These are phyloP conservation scores for Stichopus chloronotus DNA, from an alignment of 35 echinoderm and acorn worm genomes.

Conservation along the genomic window DNA sequence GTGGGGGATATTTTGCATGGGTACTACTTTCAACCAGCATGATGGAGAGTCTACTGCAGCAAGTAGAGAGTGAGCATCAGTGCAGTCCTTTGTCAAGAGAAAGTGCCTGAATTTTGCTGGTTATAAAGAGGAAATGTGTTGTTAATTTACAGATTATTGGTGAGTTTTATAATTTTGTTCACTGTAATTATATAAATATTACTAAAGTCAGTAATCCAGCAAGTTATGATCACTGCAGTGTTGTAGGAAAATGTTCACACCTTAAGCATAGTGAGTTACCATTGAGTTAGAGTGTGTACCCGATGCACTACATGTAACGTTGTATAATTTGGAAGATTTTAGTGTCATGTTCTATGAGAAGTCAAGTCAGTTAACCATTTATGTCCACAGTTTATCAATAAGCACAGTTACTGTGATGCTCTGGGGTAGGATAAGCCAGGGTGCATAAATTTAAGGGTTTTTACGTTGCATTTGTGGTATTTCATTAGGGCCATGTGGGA, in stretches of 20 bases:
- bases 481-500: not conserved
- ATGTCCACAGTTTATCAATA: not conserved
- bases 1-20: no score
- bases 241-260: not conserved
- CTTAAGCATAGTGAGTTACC: not conserved
- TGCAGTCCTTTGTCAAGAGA: no score
- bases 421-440: not conserved
- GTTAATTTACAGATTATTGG: not conserved
- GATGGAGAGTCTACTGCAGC: no score
- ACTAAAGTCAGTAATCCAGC: not conserved
- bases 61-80: no score
- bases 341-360: not conserved
- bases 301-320: not conserved
- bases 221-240: not conserved
- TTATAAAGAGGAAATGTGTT: not conserved
- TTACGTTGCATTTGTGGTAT: not conserved
- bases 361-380: not conserved
- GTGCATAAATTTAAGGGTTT: not conserved
- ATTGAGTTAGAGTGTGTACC: not conserved
- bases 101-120: no score
- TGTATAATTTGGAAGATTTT: not conserved
- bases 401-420: not conserved
- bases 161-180: conserved; percentile 4
- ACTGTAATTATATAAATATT: not conserved
- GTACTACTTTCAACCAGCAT: no score